Percentiles rank a stretch among this genome's conserved stretches.
Conservation (phyloP, 2,113 vertebrate species). For the Lepus americanus region DNA sequence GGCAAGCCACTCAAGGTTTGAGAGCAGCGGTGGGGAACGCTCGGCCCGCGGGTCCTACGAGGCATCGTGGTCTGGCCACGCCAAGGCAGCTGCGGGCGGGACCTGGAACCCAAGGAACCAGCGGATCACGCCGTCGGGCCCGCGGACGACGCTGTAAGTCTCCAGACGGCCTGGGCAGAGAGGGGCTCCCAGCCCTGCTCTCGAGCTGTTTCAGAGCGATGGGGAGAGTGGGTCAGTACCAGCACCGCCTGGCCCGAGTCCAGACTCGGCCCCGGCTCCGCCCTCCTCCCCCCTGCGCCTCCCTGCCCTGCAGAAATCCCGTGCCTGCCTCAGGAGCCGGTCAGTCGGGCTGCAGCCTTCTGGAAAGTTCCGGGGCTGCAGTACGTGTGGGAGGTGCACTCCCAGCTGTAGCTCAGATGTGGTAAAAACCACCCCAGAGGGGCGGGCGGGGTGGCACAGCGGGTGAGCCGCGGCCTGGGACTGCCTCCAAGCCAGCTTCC, state of each 20-base stretch:
- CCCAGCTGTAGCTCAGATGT: background rate
- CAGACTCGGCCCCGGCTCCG: background rate
- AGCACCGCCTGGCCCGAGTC: background rate
- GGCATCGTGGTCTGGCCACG: too few species aligned
- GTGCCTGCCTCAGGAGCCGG: background rate
- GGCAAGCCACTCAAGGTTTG: background rate
- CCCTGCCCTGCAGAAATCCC: background rate
- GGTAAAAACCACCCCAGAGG: background rate
- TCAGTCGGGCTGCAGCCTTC: background rate
- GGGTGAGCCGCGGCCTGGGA: too few species aligned
- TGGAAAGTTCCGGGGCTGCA: background rate
- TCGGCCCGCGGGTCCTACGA: too few species aligned
- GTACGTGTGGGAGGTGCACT: background rate
- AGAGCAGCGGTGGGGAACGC: background rate
- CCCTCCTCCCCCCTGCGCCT: background rate
- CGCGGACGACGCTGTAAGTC: too few species aligned
- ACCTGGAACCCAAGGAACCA: too few species aligned
- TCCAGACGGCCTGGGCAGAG: too few species aligned
- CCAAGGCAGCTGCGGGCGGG: too few species aligned
- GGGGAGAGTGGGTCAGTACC: rapidly evolving
- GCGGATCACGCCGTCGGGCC: too few species aligned
- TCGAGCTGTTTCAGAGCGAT: too few species aligned
- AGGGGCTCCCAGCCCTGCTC: too few species aligned
- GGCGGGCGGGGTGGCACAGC: too few species aligned
- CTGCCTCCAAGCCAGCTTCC: too few species aligned